A percentile compares a stretch with the other conserved stretches of the same genome.
phyloP scores from a whole-genome alignment of 2,113 vertebrate species.

The Polyodon spathula region DNA sequence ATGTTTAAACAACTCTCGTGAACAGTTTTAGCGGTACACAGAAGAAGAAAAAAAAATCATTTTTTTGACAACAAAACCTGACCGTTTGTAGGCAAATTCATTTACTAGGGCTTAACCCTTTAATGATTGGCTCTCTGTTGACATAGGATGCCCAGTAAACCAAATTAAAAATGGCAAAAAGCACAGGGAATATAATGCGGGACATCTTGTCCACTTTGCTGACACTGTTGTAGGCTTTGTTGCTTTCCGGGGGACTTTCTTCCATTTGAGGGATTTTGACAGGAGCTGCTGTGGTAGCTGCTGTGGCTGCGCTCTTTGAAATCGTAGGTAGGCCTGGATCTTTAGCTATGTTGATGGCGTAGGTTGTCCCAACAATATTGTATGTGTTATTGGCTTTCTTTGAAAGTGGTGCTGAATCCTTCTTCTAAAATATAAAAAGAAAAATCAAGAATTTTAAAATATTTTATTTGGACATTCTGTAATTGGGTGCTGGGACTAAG shows the following conservation, averaged over 20 bases:
- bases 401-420: conserved; percentile 75
- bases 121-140: conserved; percentile 75
- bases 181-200: conserved; percentile 92
- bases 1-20: neutral
- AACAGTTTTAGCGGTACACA: neutral
- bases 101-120: conserved; percentile 69
- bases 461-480: too few species aligned
- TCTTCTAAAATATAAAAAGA: conserved; percentile 64
- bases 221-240: conserved; percentile 96
- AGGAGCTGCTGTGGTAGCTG: conserved; percentile 24
- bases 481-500: too few species aligned
- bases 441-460: neutral
- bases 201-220: conserved; percentile 99
- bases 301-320: conserved; percentile 70
- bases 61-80: conserved; percentile 33
- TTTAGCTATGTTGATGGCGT: conserved; percentile 85
- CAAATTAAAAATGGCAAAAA: conserved; percentile 97
- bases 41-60: conserved; percentile 15
- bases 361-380: conserved; percentile 97
- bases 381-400: conserved; percentile 96
- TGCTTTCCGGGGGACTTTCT: conserved; percentile 77
- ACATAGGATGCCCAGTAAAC: conserved; percentile 97
- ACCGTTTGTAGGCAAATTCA: conserved; percentile 33
- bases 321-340: conserved; percentile 84
- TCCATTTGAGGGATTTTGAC: conserved; percentile 68